A percentile compares a stretch with the other conserved stretches of the same genome.
Evolutionary conservation across 1,140 invertebrate genomes (phyloP).

Genomic region (Eumeta japonica): DNA sequence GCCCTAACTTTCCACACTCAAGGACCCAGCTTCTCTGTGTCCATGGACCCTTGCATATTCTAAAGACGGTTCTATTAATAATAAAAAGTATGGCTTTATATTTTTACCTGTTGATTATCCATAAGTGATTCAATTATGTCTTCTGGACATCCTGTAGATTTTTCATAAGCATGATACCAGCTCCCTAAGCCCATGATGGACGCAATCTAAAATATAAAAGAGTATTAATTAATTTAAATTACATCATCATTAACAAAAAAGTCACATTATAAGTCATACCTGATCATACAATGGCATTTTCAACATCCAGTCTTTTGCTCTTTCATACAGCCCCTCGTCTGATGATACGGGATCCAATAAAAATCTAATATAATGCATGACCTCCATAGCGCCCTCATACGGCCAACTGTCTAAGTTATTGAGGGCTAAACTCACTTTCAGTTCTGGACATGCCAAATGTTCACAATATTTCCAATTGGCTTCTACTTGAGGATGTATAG

Average conservation of each 20-base stretch:
- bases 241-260: constrained; percentile 1
- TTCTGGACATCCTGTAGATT: constrained; percentile 38
- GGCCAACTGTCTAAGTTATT: constrained; percentile 47
- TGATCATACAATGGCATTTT: constrained; percentile 52
- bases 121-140: constrained; percentile 42
- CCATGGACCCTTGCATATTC: too few species aligned
- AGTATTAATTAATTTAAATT: neutral
- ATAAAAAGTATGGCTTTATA: too few species aligned
- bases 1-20: too few species aligned
- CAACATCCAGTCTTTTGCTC: constrained; percentile 44
- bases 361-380: constrained; percentile 43
- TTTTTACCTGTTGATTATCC: constrained; percentile 42
- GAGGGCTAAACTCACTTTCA: constrained; percentile 40
- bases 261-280: constrained; percentile 20
- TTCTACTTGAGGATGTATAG: constrained; percentile 32
- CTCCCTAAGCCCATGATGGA: constrained; percentile 35
- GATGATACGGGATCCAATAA: constrained; percentile 27
- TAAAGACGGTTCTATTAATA: too few species aligned
- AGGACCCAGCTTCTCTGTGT: too few species aligned
- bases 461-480: constrained; percentile 51
- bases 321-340: constrained; percentile 37
- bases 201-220: constrained; percentile 28
- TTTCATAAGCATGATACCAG: constrained; percentile 39
- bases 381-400: constrained; percentile 44
- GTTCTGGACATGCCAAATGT: constrained; percentile 39